Evolutionary conservation across 1,140 invertebrate species (phyloP), one percentile per base, ranked within the genome.

Genomic region (Eupristina koningsbergeri): DNA sequence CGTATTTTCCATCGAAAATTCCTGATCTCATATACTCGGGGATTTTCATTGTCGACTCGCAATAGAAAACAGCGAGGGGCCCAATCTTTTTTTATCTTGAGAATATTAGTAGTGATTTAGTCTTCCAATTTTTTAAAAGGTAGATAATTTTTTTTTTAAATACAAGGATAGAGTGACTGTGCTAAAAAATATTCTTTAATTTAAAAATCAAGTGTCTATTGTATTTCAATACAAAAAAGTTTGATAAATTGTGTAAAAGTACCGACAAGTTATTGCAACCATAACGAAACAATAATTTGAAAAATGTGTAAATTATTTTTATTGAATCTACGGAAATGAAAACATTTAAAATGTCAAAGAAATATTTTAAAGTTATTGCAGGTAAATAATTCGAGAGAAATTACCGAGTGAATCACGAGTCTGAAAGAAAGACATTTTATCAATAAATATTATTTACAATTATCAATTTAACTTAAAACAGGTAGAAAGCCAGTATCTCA

Each of bases 1-100:
- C 74, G 74, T 73, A 85, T 86, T 80, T 81, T 80, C 80, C 84
- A 86, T 85, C 76, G 81, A 71, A 86, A 73, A 77, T 34, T 64
- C 26, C 31, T 34, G 36, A 86, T 87, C 71, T 81, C 39, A 11
- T n/a, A n/a, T 36, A 64, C 71, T 39, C 34, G 36, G 34, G n/a
- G 63, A 36, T 83, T 69, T 77, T 83, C 74, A 58, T 77, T 76
- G 61, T 50, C 58, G 22, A 61, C 41, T 50, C 47, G 17, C 31
- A 19, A 64, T 83, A 15, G 45, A 19, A 36, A 58, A 31, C 80
- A 81, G 47, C 81, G 58, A 58, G 81, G 63, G 74, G 45, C 29
- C 45, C 34, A 34, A 58, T 2, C 34, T 26, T 31, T 17, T 78
- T 83, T 77, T 63, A 58, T 71, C 63, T 17, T 0, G 9, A 36